Evolutionary conservation across 53 echinoderm and acorn worm genomes (phyloP), one percentile per base, ranked within the genome.

Genomic region (Holothuria scabra): DNA sequence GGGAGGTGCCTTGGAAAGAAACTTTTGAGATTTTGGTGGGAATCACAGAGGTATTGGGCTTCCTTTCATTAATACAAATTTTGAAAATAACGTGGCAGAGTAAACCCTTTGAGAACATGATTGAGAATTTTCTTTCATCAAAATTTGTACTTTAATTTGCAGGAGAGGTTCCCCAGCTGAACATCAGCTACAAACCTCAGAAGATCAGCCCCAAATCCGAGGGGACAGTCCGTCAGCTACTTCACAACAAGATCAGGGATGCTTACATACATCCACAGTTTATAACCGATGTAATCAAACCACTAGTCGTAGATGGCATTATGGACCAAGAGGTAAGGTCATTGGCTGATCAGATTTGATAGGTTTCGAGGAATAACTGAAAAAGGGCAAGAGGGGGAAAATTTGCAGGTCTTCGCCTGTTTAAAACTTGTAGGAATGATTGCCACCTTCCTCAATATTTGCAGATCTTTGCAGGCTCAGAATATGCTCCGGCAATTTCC

Each of bases 151-250:
- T 52, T 52, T 18, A 1, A 31, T 52, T 49, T 62, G 59, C 81
- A 96, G 92, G 48, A 8, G 87, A 65, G 12, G 88, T 97, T 3
- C 97, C 97, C 0, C 88, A 85, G 76, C 80, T 97, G 58, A 97
- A 97, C 89, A 89, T 97, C 84, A 97, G 97, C 23, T 97, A 97
- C 90, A 97, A 97, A 66, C 97, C 97, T 0, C 97, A 97, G 92
- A 97, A 97, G 89, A 97, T 97, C 87, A 97, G 97, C 58, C 97
- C 97, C 23, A 97, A 92, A 61, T 88, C 92, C 11, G 87, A 88
- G 76, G 94, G 92, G 10, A 92, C 94, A 0, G 97, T 97, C 11
- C 86, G 89, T 22, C 86, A 89, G 82, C 90, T 97, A 12, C 84
- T 94, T 3, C 94, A 97, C 58, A 59, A 71, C 38, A 97, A 92